These are phyloP conservation scores for Ashinkailepas kermadecensis DNA, from an alignment of 2,888 invertebrate genomes.

Conservation along the genomic window DNA sequence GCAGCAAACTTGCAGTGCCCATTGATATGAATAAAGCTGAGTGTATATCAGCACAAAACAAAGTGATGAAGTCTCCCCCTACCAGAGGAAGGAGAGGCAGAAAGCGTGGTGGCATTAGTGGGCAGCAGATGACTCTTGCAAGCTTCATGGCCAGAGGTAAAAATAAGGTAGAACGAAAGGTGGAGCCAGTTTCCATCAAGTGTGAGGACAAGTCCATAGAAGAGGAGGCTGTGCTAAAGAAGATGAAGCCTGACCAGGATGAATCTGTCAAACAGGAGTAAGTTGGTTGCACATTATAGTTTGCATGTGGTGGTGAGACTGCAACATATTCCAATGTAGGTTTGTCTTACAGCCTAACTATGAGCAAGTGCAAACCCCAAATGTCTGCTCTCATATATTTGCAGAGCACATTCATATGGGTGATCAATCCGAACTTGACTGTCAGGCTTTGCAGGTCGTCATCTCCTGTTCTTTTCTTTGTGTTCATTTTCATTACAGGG, in stretches of 20 bases:
- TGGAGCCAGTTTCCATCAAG: neutral
- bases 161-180: neutral
- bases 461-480: too few relatives aligned
- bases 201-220: neutral
- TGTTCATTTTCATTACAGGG: too few relatives aligned
- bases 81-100: neutral
- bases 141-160: neutral
- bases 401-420: too few relatives aligned
- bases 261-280: conserved; percentile 24
- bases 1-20: too few relatives aligned
- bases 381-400: too few relatives aligned
- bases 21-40: neutral
- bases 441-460: too few relatives aligned
- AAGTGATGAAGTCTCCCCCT: neutral
- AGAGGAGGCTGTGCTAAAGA: conserved; percentile 6
- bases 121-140: neutral
- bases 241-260: conserved; percentile 15
- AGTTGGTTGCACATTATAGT: neutral
- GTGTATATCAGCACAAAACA: conserved; percentile 13
- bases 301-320: too few relatives aligned
- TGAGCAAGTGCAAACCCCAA: too few relatives aligned
- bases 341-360: too few relatives aligned
- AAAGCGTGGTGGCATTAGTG: neutral
- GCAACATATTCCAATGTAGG: too few relatives aligned
- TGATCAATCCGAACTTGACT: too few relatives aligned